Conservation (phyloP, 2,888 invertebrate genomes). For the Acanthoscelides obtectus region DNA sequence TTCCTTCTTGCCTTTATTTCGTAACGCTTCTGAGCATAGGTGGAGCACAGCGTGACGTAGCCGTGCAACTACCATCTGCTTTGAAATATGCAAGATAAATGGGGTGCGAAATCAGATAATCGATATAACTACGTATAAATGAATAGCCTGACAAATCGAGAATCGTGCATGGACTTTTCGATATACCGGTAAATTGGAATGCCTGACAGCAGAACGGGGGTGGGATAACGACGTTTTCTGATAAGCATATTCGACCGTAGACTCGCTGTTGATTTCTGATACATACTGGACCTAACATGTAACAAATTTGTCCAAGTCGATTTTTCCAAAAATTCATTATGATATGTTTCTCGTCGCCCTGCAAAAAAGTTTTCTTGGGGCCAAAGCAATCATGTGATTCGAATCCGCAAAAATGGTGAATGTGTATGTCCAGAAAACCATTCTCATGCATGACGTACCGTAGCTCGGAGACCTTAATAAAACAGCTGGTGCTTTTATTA, state of each 20-base stretch:
- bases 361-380: no score
- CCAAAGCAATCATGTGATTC: no score
- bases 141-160: neutral
- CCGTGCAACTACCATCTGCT: neutral
- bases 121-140: neutral
- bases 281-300: no score
- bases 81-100: neutral
- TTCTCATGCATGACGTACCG: no score
- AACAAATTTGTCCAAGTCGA: no score
- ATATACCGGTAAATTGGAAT: neutral
- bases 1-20: neutral
- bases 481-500: no score
- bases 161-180: neutral
- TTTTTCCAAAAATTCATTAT: no score
- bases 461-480: no score
- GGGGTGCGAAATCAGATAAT: neutral
- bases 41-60: neutral
- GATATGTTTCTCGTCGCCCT: no score
- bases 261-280: no score
- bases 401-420: no score
- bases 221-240: neutral
- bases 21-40: neutral
- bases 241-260: neutral
- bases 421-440: no score
- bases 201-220: neutral